These are phyloP conservation scores for Thecocarcelia acutangulata DNA, from an alignment of 2,888 invertebrate genomes.

Conservation along the genomic window DNA sequence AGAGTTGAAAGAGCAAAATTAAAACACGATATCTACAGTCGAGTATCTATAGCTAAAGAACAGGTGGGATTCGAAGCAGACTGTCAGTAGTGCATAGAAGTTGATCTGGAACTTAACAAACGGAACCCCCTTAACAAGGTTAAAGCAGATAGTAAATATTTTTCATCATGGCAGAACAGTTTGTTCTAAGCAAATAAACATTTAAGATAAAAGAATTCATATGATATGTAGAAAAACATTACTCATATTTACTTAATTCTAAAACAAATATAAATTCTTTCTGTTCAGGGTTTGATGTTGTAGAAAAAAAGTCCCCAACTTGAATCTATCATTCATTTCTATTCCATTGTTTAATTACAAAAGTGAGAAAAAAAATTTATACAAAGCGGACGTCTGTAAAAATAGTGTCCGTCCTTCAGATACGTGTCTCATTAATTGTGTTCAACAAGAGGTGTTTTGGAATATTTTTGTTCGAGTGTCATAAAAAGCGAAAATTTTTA, in stretches of 20 bases:
- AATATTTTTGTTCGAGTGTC: not conserved
- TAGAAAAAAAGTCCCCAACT: too few species aligned
- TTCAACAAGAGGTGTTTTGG: not conserved
- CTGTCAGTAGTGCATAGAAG: not conserved
- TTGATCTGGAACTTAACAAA: slow-evolving; percentile 16
- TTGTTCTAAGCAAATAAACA: not conserved
- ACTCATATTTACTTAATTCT: too few species aligned
- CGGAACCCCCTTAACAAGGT: not conserved
- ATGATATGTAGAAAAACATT: too few species aligned
- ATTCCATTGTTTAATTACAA: too few species aligned
- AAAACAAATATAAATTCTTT: too few species aligned
- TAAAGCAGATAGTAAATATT: not conserved
- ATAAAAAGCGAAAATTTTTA: not conserved
- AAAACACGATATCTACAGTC: not conserved
- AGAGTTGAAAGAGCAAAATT: slow-evolving; percentile 15
- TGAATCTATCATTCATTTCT: too few species aligned
- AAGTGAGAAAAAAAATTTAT: too few species aligned
- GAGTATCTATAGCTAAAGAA: slow-evolving; percentile 3
- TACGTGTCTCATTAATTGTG: not conserved
- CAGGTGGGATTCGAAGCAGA: not conserved
- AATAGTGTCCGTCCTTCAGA: too few species aligned
- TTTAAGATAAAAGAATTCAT: slow-evolving; percentile 14
- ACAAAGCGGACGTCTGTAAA: too few species aligned
- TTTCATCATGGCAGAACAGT: not conserved
- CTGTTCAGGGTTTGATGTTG: too few species aligned